Base-by-base conservation (phyloP, 2,888 invertebrate species). In the Rhorus exstirpatorius region DNA sequence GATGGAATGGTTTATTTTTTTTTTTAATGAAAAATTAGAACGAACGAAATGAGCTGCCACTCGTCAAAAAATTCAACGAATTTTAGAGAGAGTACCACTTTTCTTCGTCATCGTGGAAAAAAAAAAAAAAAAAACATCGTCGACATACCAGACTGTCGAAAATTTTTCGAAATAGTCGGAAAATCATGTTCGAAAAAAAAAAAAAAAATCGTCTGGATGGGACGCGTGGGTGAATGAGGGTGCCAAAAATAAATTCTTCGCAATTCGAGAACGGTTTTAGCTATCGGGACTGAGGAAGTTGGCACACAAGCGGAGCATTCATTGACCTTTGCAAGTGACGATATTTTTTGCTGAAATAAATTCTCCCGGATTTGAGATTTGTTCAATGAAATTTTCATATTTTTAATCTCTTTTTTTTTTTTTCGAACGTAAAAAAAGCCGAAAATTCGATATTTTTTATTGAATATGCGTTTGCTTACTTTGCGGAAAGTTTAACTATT, bases 211-310 rank as follows among this genome's bases (percentile, higher is more conserved):
- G 19, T 38, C 38, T 68, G 67, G 67, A 68, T 38, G 17, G 35
- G 7, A n/a, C 44, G 31, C 3, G 21, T 14, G 21, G 35, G 8
- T 14, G 17, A 35, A 46, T 46, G 71, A 72, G 46, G 35, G 35
- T 46, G 71, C 71, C 49, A 60, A 72, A 60, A 72, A 72, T 72
- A 60, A 44, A 72, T 60, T 3, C 10, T 68, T 72, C 35, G 49
- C 31, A 58, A 71, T 71, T 60, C 60, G 46, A 12, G 46, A 71
- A 58, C 35, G 71, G 31, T 46, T 72, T 60, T 60, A 41, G 53
- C 24, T 14, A 41, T 31, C 35, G 49, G 71, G n/a, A n/a, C 10
- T 8, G 44, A 71, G 35, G 60, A 46, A 46, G 35, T 60, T 72
- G 46, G 71, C 71, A 35, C 19, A 46, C 58, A 17, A 44, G 44